Base-by-base conservation (phyloP, 2,113 vertebrate species). In the Corvus hawaiiensis region DNA sequence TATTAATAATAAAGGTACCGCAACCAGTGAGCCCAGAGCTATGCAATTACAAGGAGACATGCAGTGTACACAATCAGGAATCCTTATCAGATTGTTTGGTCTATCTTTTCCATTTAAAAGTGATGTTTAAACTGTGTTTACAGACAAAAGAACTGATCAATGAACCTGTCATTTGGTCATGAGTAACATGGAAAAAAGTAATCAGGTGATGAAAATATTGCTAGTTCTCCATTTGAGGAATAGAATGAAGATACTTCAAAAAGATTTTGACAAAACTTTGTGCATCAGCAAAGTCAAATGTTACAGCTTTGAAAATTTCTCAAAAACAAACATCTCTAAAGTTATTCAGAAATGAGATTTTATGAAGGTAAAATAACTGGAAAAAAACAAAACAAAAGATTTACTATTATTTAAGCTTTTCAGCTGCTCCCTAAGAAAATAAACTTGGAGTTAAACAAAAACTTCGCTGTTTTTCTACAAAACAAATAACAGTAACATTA, bases 371-470 rank as follows among this genome's bases (percentile, higher is more conserved):
- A 80, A 89, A 72, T 68, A 75, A 84, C 52, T 88, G 46, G 48
- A 24, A 63, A 82, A 87, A 91, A 84, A 88, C 23, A 69, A 81
- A 89, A 8, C 0, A 30, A 44, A 58, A 66, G 56, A 84, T 95
- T 93, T 94, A 82, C 59, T 91, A 68, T 85, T 92, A 84, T 96
- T 96, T 90, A 95, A 96, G 93, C 43, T 69, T 96, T 97, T 97
- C 97, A 97, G 97, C 97, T 97, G 96, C 96, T 98, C 94, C 68
- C 97, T 97, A 88, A 96, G 96, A 98, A 98, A 98, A 98, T 98
- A 98, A 98, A 98, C 98, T 98, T 97, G 95, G 94, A 98, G 94
- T 97, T 97, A 96, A 93, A 97, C 61, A 93, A 97, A 96, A 97
- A 92, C 92, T 97, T 97, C 3, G 23, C 51, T 97, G 93, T 94